Evolutionary conservation across 92 coral and sea anemone genomes (phyloP), one percentile per base, ranked within the genome.

Genomic region (Epizoanthus rinbou): DNA sequence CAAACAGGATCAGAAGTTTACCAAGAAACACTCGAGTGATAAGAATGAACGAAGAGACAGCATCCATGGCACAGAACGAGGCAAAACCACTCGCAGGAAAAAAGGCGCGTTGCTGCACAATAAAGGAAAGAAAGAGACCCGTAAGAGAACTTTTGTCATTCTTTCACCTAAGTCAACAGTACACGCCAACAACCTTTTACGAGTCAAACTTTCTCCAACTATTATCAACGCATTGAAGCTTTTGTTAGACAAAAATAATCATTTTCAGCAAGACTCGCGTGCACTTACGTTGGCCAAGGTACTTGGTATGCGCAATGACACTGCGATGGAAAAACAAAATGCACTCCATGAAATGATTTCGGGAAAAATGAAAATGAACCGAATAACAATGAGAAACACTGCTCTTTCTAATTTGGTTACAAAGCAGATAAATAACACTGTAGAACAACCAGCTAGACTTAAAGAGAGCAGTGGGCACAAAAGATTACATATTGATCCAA

Each of bases 251-350:
- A 85, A 91, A 31, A 89, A 76, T 45, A 93, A 93, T 50, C 90
- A 88, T 57, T 93, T 93, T 76, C 89, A 89, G 50, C 85, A 93
- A 59, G 98, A 91, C 37, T 80, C 95, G 2, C 88, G 90, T 35
- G 94, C 94, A 16, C 73, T 93, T 16, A 74, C 91, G 19, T 81
- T 93, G 62, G 98, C 98, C 8, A 80, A 78, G 39, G 98, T 92
- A 41, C 88, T 93, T 8, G 91, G 81, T 57, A 90, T 80, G 85
- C 86, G 78, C 24, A 91, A 89, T 50, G 79, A 75, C 13, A 69
- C 22, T 31, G 56, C 28, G 13, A 39, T n/a, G 45, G 75, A 69
- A 45, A 53, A 67, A 8, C 58, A 65, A 24, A 28, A 5, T 52
- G 23, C 50, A 41, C 41, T n/a, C 31, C 70, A 50, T 50, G 54